These are phyloP conservation scores for Ceyx cyanopectus DNA, from an alignment of 2,113 vertebrate species.

Conservation along the genomic window DNA sequence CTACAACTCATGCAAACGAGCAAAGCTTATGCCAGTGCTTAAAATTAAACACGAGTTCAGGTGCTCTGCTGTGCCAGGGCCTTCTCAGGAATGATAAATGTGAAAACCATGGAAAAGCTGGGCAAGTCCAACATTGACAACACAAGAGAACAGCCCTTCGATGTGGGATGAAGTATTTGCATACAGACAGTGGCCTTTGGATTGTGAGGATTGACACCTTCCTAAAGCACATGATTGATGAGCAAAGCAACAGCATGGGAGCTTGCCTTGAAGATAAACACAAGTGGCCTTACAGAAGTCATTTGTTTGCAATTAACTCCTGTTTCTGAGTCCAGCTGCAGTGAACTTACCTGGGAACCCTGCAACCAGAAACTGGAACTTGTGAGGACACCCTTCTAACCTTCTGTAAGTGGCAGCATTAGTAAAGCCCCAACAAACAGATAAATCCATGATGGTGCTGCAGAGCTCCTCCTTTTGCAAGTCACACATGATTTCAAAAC, in stretches of 20 bases:
- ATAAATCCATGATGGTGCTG: not conserved
- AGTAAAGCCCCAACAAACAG: not conserved
- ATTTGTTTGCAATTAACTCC: not conserved
- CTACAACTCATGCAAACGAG: not conserved
- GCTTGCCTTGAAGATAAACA: not conserved
- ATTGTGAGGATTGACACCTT: not conserved
- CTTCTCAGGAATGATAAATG: conserved; percentile 56
- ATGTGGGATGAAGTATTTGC: conserved; percentile 18
- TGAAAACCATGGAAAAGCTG: conserved; percentile 5
- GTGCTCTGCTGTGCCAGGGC: not conserved
- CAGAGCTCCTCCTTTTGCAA: not conserved
- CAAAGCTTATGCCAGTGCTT: not conserved
- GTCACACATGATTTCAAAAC: not conserved
- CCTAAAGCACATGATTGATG: not conserved
- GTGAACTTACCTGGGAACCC: not conserved
- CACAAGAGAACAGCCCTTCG: not conserved
- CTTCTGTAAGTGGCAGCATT: not conserved
- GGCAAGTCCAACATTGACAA: not conserved
- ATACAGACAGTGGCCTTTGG: conserved; percentile 27
- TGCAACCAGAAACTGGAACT: not conserved
- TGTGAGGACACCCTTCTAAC: not conserved
- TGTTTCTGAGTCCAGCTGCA: not conserved
- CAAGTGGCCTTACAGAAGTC: not conserved
- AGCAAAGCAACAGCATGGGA: not conserved
- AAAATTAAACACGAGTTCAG: conserved; percentile 13